Evolutionary conservation across 2,113 vertebrate genomes (phyloP), one percentile per base, ranked within the genome.

Genomic region (Telmatochromis bifrenatus): DNA sequence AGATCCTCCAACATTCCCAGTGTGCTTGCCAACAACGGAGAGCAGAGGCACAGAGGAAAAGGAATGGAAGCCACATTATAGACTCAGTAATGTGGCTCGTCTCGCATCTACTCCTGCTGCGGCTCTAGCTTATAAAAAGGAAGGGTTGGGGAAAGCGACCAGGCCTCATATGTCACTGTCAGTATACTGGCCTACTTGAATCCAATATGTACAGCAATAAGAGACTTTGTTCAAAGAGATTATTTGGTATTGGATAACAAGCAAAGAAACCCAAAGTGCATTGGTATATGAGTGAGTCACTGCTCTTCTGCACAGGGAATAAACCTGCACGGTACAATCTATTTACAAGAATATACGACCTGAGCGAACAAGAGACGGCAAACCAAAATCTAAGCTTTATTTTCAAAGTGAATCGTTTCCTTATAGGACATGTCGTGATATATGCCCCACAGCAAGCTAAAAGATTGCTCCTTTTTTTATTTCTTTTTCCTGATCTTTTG

Each of bases 91-190:
- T 51, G 75, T 84, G 84, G 26, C 80, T 87, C 53, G 42, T 28
- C 89, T 80, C 80, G 26, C 33, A 81, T 86, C 21, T 45, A 83
- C 82, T 65, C 62, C 23, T 21, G 33, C 53, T 79, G 55, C 3
- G 4, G 49, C 79, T 82, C 28, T 35, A 47, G 60, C 45, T 82
- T 85, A 39, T 35, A 15, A 31, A 80, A 54, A 60, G 19, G 26
- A 47, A 23, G 23, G 9, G 37, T 13, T 17, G 37, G 33, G 49
- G 39, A 51, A 51, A 13, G 47, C 35, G 82, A 54, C 26, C 47
- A 81, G 83, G 84, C 79, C 84, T 93, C 92, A 89, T 92, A 88
- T 89, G 89, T 93, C 89, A 92, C 84, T 93, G 92, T 93, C 93
- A 89, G 35, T 19, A 37, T 37, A 70, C 75, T 77, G 86, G 83